phyloP scores from a whole-genome alignment of 2,888 invertebrate species.

The Ormia ochracea region DNA sequence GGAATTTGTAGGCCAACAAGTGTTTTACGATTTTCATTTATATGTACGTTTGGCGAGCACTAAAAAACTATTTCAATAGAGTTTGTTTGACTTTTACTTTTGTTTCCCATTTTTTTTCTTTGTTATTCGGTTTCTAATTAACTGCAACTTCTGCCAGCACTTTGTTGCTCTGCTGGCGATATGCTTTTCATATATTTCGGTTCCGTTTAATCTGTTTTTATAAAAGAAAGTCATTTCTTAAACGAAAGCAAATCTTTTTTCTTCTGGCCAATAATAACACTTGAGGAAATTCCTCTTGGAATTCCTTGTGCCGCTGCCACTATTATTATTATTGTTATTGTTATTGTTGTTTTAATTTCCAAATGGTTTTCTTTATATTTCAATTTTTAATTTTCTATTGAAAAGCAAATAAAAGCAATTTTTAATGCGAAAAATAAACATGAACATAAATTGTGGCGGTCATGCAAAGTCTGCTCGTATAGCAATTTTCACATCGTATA shows the following conservation, averaged over 20 bases:
- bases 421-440: slow-evolving; percentile 45
- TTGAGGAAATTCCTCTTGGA: background rate
- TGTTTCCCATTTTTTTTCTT: too few relatives aligned
- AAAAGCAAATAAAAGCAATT: slow-evolving; percentile 20
- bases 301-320: too few relatives aligned
- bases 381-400: background rate
- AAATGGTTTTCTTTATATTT: slow-evolving; percentile 30
- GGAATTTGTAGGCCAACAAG: slow-evolving; percentile 43
- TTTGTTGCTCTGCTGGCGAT: slow-evolving; percentile 3
- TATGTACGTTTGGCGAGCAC: background rate
- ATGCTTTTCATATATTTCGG: too few relatives aligned
- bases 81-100: slow-evolving; percentile 10
- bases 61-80: slow-evolving; percentile 13
- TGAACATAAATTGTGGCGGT: slow-evolving; percentile 42
- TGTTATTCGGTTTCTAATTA: too few relatives aligned
- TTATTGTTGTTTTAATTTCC: slow-evolving; percentile 7
- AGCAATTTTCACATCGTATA: slow-evolving; percentile 51
- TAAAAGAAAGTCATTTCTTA: slow-evolving; percentile 1
- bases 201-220: too few relatives aligned
- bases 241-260: background rate
- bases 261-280: background rate
- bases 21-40: slow-evolving; percentile 30
- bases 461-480: slow-evolving; percentile 37
- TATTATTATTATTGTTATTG: too few relatives aligned
- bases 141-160: slow-evolving; percentile 28